phyloP scores from a whole-genome alignment of 2,888 invertebrate genomes.

The Blastobasis lacticolella region DNA sequence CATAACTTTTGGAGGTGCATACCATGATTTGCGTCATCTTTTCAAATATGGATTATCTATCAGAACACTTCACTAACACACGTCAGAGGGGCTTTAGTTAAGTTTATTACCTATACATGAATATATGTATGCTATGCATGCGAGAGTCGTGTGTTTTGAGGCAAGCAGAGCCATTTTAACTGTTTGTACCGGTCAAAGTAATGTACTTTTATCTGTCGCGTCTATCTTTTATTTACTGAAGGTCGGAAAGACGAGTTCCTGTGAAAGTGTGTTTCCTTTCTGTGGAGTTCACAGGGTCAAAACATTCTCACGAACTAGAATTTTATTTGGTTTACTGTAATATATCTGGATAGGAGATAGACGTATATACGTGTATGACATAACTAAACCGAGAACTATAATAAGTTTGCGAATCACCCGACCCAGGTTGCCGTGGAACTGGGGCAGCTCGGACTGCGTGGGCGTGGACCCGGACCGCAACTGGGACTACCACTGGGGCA shows the following conservation, averaged over 20 bases:
- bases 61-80: too few species aligned
- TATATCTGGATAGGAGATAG: too few species aligned
- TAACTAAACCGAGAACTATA: too few species aligned
- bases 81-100: too few species aligned
- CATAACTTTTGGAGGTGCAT: too few species aligned
- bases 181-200: background rate
- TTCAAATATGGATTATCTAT: too few species aligned
- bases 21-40: too few species aligned
- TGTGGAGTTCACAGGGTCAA: background rate
- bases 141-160: too few species aligned
- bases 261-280: conserved; percentile 22
- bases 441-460: conserved; percentile 76
- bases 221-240: conserved; percentile 21
- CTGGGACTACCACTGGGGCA: conserved; percentile 83
- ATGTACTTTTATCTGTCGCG: background rate
- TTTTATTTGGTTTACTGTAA: background rate
- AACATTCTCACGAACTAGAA: background rate
- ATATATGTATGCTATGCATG: too few species aligned
- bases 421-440: conserved; percentile 69
- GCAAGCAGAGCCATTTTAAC: conserved; percentile 1
- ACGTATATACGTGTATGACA: too few species aligned
- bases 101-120: too few species aligned
- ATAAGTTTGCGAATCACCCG: too few species aligned
- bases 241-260: conserved; percentile 22
- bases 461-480: conserved; percentile 87